Conservation (phyloP, 2,888 invertebrate genomes). For the Oscheius sp. region DNA sequence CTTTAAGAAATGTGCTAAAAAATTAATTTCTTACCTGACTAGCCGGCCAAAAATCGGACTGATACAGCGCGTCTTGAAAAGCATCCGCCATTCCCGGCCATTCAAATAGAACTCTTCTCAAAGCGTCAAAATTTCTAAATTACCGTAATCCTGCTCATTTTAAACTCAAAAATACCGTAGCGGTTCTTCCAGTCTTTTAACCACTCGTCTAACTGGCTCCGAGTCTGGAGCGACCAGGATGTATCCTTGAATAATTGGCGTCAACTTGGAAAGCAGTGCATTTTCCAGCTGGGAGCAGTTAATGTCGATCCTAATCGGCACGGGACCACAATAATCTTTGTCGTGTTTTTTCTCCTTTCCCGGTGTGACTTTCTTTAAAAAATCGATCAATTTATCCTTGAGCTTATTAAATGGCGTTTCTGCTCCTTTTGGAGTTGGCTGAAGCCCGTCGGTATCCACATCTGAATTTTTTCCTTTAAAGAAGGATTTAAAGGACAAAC, state of each 20-base stretch:
- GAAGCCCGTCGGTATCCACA: slow-evolving; percentile 24
- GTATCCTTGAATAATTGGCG: slow-evolving; percentile 65
- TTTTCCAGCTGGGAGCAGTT: slow-evolving; percentile 49
- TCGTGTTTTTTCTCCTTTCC: slow-evolving; percentile 42
- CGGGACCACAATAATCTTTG: slow-evolving; percentile 47
- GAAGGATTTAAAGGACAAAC: background rate
- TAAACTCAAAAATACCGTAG: slow-evolving; percentile 50
- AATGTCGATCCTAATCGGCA: slow-evolving; percentile 31
- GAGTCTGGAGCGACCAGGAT: slow-evolving; percentile 67
- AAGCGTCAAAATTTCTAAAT: slow-evolving; percentile 21
- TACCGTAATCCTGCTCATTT: background rate
- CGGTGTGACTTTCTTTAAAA: slow-evolving; percentile 48
- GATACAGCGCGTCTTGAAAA: slow-evolving; percentile 61
- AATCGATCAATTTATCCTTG: slow-evolving; percentile 45
- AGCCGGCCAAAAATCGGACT: slow-evolving; percentile 61
- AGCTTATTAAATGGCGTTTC: slow-evolving; percentile 52
- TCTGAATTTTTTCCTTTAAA: slow-evolving; percentile 9
- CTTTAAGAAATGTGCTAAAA: too few species aligned
- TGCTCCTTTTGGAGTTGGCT: slow-evolving; percentile 26
- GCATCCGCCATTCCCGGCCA: slow-evolving; percentile 54
- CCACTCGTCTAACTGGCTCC: slow-evolving; percentile 43
- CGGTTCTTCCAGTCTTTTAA: slow-evolving; percentile 11
- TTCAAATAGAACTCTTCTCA: slow-evolving; percentile 39
- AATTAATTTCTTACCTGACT: slow-evolving; percentile 42
- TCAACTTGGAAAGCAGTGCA: slow-evolving; percentile 39